Evolutionary conservation across 2,888 invertebrate genomes (phyloP).

Genomic region (Lepidonotus clava): DNA sequence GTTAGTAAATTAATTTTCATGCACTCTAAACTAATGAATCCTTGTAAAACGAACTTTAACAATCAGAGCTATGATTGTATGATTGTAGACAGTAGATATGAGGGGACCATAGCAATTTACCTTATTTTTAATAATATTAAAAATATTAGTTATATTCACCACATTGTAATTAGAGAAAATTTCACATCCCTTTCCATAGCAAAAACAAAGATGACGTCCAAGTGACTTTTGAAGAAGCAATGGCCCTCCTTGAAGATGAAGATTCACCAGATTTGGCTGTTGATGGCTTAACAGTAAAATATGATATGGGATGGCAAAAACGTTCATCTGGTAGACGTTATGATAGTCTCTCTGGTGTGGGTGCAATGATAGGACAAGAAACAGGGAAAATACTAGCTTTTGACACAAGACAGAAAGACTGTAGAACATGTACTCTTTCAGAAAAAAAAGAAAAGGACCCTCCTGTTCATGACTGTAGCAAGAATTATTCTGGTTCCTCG

Average conservation of each 20-base stretch:
- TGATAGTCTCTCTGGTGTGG: conserved; percentile 44
- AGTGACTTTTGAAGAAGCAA: conserved; percentile 19
- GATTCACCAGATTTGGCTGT: no score
- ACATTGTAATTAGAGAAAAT: no score
- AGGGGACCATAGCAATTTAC: no score
- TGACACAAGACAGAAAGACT: conserved; percentile 33
- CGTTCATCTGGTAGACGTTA: conserved; percentile 22
- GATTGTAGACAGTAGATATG: no score
- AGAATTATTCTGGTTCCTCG: conserved; percentile 27
- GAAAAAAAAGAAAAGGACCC: not conserved
- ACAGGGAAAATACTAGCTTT: conserved; percentile 27
- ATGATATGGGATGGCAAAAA: conserved; percentile 53
- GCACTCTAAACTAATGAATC: no score
- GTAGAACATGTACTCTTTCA: conserved; percentile 16
- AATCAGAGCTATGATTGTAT: no score
- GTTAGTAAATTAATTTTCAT: no score
- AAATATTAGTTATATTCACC: no score
- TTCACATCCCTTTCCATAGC: no score
- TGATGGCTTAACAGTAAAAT: not conserved
- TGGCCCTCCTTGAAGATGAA: not conserved
- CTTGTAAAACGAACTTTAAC: no score
- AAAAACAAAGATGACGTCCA: not conserved
- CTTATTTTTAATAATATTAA: no score
- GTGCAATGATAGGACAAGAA: conserved; percentile 29
- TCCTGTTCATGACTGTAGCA: conserved; percentile 6